Conservation (phyloP, 2,888 invertebrate species). For the Erebia ligea region DNA sequence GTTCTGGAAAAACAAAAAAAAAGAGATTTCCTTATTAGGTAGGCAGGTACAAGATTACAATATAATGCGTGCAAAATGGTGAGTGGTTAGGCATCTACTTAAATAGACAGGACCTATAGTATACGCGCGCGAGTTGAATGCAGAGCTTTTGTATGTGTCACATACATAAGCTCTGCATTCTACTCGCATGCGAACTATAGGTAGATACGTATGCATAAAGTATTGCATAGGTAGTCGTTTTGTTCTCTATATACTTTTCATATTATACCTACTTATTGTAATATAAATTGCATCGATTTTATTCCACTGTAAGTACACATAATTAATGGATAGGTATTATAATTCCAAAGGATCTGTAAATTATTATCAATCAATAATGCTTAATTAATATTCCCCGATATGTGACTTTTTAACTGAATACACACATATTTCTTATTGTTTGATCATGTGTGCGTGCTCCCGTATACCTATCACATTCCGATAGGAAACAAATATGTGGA, state of each 20-base stretch:
- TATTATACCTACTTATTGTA: no score
- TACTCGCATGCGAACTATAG: no score
- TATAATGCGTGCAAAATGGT: neutral
- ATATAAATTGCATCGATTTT: neutral
- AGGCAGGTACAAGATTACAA: neutral
- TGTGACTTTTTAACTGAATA: neutral
- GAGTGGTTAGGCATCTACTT: no score
- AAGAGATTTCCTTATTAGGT: slow-evolving; percentile 19
- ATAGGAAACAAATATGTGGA: slow-evolving; percentile 51
- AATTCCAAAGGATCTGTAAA: neutral
- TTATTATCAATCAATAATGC: neutral
- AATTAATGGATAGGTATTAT: neutral
- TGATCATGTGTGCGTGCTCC: slow-evolving; percentile 46
- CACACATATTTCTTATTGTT: slow-evolving; percentile 4
- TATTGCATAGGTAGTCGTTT: no score
- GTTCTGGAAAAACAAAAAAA: slow-evolving; percentile 36
- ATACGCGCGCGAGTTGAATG: no score
- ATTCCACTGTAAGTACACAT: neutral
- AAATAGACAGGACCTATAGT: no score
- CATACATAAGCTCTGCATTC: no score
- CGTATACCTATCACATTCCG: slow-evolving; percentile 49
- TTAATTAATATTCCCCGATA: neutral
- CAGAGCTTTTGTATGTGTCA: no score
- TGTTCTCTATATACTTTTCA: no score
- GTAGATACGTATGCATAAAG: no score